Base-by-base conservation (phyloP, 2,888 invertebrate species). In the Acronicta aceris region DNA sequence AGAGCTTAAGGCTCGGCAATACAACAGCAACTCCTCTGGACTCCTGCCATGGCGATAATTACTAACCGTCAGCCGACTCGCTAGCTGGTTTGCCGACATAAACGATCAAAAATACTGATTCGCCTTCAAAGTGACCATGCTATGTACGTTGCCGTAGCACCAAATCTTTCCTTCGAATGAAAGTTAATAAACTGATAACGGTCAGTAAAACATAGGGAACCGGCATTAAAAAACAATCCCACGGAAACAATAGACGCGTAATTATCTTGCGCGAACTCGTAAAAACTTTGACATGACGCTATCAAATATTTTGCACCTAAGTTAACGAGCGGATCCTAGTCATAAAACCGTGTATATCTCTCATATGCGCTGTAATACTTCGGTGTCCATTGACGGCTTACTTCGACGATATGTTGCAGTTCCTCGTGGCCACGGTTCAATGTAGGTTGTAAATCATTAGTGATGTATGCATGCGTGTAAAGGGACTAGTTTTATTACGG, bases 271-370 rank as follows among this genome's bases (percentile, higher is more conserved):
- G 79, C 63, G 71, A 84, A 82, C 68, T 76, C 85, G 80, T 89
- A 90, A 91, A 92, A 86, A 83, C 81, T 82, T 85, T 73, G 71
- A 74, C 81, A 81, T 78, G 81, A 70, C 68, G 78, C 87, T 85
- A 89, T 91, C 88, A 89, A 92, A 92, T 90, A 91, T 92, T 92
- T 92, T 89, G 89, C 87, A 87, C 88, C 83, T 85, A 81, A 74
- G 71, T 78, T 79, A 83, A 78, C 79, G 79, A 78, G 77, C 71
- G 71, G 67, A 79, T 65, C 78, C 76, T 66, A 71, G 65, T 56
- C 65, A 68, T 72, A 66, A 71, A 81, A 79, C 77, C 68, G 62
- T 73, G 66, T 72, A 61, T 65, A 67, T 60, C 65, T 54, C 56
- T 60, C 51, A 71, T 52, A 65, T 53, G 52, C 78, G 79, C 21